Percentiles rank a stretch among this genome's conserved stretches.
Conservation (phyloP, 2,888 invertebrate species). For the Aquatica leii region DNA sequence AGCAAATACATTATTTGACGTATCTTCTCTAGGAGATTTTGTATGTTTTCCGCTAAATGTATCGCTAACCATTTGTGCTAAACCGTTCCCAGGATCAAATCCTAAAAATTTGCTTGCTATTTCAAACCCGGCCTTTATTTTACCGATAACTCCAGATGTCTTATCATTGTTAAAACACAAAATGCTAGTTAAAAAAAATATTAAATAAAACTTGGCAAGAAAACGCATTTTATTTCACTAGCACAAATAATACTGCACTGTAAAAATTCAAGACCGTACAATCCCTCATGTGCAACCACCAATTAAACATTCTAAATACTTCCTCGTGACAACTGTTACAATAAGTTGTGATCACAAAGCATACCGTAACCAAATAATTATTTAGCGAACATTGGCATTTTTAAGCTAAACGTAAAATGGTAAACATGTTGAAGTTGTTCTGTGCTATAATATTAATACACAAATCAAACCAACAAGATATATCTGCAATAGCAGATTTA, state of each 20-base stretch:
- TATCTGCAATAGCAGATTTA: conserved; percentile 54
- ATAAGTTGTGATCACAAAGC: conserved; percentile 19
- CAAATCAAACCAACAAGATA: conserved; percentile 45
- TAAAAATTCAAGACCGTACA: conserved; percentile 22
- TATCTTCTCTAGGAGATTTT: conserved; percentile 43
- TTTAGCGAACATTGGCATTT: conserved; percentile 14
- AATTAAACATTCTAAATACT: conserved; percentile 17
- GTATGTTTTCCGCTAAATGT: conserved; percentile 60
- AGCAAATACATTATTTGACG: conserved; percentile 58
- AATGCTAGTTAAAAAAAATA: neutral
- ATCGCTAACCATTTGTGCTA: conserved; percentile 68
- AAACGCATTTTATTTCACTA: conserved; percentile 13
- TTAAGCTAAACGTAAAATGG: neutral
- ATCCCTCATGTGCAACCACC: conserved; percentile 41
- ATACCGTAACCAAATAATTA: conserved; percentile 1
- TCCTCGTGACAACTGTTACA: conserved; percentile 22
- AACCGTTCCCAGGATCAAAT: conserved; percentile 63
- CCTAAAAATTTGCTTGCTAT: conserved; percentile 63
- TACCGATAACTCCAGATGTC: conserved; percentile 57
- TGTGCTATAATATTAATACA: conserved; percentile 10
- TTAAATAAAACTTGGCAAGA: neutral
- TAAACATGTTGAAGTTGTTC: conserved; percentile 18
- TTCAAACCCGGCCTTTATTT: conserved; percentile 62
- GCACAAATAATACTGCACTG: conserved; percentile 12
- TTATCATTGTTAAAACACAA: conserved; percentile 15